phyloP scores from a whole-genome alignment of 2,113 vertebrate species.

The Psammodynastes pulverulentus region DNA sequence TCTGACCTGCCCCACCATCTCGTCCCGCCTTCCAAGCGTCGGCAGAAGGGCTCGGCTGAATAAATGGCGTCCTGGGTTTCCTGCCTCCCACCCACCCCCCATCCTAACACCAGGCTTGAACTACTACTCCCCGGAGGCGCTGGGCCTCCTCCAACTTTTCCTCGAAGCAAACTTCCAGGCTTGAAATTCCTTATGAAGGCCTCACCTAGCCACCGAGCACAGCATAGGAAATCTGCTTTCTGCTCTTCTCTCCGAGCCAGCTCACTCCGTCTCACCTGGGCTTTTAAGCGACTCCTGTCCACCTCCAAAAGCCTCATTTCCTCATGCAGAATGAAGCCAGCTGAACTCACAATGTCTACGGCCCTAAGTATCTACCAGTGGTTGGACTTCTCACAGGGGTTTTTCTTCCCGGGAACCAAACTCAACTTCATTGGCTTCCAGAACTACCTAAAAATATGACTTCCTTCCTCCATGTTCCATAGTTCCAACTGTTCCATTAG shows the following conservation, averaged over 20 bases:
- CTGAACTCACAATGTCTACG: no score
- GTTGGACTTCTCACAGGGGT: not conserved
- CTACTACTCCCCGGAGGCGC: not conserved
- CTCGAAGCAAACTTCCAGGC: not conserved
- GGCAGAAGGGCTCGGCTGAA: conserved; percentile 83
- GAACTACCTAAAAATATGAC: no score
- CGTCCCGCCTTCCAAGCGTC: conserved; percentile 86
- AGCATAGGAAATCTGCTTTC: not conserved
- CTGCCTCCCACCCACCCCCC: not conserved
- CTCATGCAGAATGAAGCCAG: no score
- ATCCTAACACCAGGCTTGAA: not conserved
- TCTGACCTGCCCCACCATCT: conserved; percentile 82
- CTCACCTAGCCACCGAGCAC: not conserved
- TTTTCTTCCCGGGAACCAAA: not conserved
- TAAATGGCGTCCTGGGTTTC: conserved; percentile 32
- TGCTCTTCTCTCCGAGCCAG: not conserved
- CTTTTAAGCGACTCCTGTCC: not conserved
- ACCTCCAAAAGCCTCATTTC: not conserved
- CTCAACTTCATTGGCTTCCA: not conserved
- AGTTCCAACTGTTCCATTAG: not conserved
- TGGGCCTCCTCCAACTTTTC: not conserved
- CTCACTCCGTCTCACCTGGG: not conserved
- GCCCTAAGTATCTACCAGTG: fast-evolving
- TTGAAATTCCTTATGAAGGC: not conserved
- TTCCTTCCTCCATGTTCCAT: no score